Conservation (phyloP, 2,797 vertebrate genomes). For the Pangasius macronema region DNA sequence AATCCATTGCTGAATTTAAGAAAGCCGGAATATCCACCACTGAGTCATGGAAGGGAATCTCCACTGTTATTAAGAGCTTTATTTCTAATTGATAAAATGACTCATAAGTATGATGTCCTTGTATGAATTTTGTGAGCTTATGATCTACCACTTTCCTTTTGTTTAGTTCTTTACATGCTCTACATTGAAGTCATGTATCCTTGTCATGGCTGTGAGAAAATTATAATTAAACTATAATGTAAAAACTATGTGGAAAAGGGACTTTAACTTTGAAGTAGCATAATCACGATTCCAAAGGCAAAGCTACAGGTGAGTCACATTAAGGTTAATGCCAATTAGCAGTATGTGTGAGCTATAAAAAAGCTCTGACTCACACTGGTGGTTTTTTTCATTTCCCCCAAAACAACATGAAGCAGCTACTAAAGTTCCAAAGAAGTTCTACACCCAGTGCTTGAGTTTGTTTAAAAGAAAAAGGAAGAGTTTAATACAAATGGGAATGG, state of each 20-base stretch:
- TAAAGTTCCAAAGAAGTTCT: neutral
- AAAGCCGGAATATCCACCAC: neutral
- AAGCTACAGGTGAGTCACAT: constrained; percentile 21
- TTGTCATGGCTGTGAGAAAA: neutral
- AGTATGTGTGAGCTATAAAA: neutral
- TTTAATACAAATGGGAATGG: neutral
- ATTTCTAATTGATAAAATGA: constrained; percentile 26
- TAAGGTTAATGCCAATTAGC: constrained; percentile 4
- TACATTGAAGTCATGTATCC: neutral
- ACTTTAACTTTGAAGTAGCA: neutral
- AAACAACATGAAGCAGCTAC: neutral
- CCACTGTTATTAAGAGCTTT: constrained; percentile 25
- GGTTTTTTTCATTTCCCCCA: neutral
- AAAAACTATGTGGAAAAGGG: neutral
- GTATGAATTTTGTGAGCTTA: neutral
- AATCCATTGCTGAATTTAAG: neutral
- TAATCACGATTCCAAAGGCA: neutral
- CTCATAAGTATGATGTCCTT: neutral
- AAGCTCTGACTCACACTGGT: neutral
- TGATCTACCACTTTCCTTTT: neutral
- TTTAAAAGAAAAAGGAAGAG: neutral
- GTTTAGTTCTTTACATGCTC: neutral
- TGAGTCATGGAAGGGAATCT: neutral
- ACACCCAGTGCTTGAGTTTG: neutral
- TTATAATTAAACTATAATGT: neutral